Conservation (phyloP, 2,888 invertebrate genomes). For the Pseudoips prasinana region DNA sequence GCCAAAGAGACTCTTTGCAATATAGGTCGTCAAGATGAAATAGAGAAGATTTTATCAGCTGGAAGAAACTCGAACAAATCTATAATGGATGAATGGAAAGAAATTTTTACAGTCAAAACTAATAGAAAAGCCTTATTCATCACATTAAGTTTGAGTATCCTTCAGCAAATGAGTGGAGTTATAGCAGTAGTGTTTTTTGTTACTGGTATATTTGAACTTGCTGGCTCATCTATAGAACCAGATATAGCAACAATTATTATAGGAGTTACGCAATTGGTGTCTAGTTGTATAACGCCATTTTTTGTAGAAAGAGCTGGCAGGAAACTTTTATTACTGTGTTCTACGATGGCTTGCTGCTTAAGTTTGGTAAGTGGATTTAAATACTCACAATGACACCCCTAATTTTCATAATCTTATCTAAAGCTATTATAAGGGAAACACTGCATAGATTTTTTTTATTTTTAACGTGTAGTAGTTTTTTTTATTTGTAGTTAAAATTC, state of each 20-base stretch:
- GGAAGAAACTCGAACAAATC: slow-evolving; percentile 19
- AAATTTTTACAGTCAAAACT: slow-evolving; percentile 40
- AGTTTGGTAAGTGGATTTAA: slow-evolving; percentile 48
- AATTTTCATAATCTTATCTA: no score
- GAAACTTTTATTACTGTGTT: slow-evolving; percentile 39
- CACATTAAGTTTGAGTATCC: slow-evolving; percentile 33
- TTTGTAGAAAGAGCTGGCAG: slow-evolving; percentile 51
- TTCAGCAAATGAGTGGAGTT: slow-evolving; percentile 49
- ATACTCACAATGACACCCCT: no score
- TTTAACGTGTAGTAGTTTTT: neutral
- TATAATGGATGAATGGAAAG: slow-evolving; percentile 32
- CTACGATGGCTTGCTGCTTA: slow-evolving; percentile 40
- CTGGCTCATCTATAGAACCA: slow-evolving; percentile 42
- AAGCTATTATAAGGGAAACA: no score
- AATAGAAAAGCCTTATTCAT: slow-evolving; percentile 48
- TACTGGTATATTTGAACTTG: slow-evolving; percentile 46
- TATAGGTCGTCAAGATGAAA: slow-evolving; percentile 46
- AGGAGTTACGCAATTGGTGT: slow-evolving; percentile 41
- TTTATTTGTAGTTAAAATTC: neutral
- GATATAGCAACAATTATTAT: slow-evolving; percentile 50
- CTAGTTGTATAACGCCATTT: slow-evolving; percentile 42
- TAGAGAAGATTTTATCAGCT: slow-evolving; percentile 27
- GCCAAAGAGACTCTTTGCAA: slow-evolving; percentile 32
- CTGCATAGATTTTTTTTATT: neutral
- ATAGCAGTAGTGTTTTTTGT: slow-evolving; percentile 42